phyloP scores from a whole-genome alignment of 2,113 vertebrate species.

The Pseudopipra pipra region DNA sequence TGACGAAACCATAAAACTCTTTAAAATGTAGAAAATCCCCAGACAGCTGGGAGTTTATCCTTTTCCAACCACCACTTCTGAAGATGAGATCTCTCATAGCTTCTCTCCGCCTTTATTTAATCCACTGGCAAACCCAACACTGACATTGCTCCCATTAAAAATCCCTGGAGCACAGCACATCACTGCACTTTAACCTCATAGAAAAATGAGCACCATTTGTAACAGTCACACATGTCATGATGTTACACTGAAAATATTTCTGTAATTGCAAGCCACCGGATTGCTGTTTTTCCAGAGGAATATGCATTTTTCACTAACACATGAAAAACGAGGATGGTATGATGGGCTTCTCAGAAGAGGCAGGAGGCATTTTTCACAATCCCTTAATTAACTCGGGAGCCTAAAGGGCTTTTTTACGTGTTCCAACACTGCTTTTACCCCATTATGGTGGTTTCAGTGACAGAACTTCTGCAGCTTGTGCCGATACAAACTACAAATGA shows the following conservation, averaged over 20 bases:
- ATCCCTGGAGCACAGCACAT: background rate
- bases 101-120: background rate
- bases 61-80: background rate
- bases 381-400: background rate
- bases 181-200: background rate
- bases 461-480: background rate
- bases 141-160: background rate
- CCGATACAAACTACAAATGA: accelerated
- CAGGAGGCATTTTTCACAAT: background rate
- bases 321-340: background rate
- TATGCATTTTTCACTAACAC: background rate
- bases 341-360: background rate
- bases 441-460: accelerated
- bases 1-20: background rate
- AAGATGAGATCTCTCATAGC: background rate
- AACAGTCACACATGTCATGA: background rate
- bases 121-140: background rate
- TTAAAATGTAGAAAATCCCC: background rate
- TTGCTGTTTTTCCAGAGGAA: background rate
- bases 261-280: background rate
- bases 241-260: background rate
- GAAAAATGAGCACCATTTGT: background rate
- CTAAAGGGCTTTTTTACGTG: background rate
- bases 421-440: background rate
- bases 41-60: accelerated